Evolutionary conservation across 2,888 invertebrate species (phyloP), one percentile per base, ranked within the genome.

Genomic region (Omphaloscelis lunosa): DNA sequence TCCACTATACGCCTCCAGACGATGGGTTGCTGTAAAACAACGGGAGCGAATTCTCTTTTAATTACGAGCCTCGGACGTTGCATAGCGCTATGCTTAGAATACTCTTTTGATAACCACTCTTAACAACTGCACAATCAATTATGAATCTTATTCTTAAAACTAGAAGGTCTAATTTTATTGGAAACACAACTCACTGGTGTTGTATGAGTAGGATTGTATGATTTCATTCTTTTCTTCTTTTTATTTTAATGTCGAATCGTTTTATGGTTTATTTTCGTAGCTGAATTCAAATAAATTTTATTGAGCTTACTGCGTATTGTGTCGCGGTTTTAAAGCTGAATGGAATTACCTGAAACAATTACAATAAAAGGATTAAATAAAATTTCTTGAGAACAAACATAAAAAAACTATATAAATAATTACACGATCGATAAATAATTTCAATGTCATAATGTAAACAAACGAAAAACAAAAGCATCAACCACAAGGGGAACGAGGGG

Each of bases 11-110:
- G 91, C 90, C 87, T 90, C 91, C 92, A 93, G 93, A 93, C 92
- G 91, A 90, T 89, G 90, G 91, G 89, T 89, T 87, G 89, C 90
- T 91, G 91, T 93, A 93, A 93, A 93, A 93, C 93, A 93, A 93
- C 93, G 89, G 89, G 89, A 90, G 91, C 90, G 91, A 93, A 93
- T 92, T 93, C 93, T 91, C 92, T 92, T 93, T 93, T 93, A 94
- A 94, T 93, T 93, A 94, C 92, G 88, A 89, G 88, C 86, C 88
- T 89, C 89, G 92, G 92, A 91, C 93, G 92, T 85, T 91, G 88
- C 91, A 88, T 83, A 86, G 85, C 86, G 83, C 91, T 88, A 88
- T 89, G 92, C 92, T 92, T 93, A 91, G 92, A 92, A 91, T 90
- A 91, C 91, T 90, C 93, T 91, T 92, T 93, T 93, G 93, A 92